A percentile compares a stretch with the other conserved stretches of the same genome.
phyloP scores from a whole-genome alignment of 30 jellyfish, hydroid and myxozoan species.

The Euphysa ruthae region DNA sequence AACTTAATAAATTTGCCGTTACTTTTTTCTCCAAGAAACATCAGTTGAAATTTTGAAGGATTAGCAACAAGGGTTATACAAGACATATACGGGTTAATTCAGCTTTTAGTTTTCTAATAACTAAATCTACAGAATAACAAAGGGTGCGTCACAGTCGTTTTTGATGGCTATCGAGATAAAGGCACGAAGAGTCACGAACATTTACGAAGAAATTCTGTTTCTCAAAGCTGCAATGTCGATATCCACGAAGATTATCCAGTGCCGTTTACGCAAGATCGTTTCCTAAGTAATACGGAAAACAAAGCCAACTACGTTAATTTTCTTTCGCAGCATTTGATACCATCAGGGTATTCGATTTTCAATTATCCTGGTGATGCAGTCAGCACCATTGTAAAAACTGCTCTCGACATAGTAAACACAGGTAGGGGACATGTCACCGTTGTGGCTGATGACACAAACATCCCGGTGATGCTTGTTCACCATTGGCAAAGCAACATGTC shows the following conservation, averaged over 20 bases:
- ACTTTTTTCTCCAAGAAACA: too few relatives aligned
- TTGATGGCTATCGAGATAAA: constrained; percentile 24
- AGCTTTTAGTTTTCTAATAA: too few relatives aligned
- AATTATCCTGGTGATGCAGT: too few relatives aligned
- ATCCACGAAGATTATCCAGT: constrained; percentile 9
- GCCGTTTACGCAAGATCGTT: constrained; percentile 28
- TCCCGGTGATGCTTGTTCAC: constrained; percentile 8
- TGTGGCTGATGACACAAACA: constrained; percentile 21
- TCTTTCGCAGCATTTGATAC: too few relatives aligned
- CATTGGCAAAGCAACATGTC: constrained; percentile 5
- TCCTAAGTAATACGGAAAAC: constrained; percentile 6
- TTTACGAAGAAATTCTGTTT: not conserved
- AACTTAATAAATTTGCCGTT: too few relatives aligned
- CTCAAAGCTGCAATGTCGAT: constrained; percentile 14
- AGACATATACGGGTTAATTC: not conserved
- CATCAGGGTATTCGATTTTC: too few relatives aligned
- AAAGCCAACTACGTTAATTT: too few relatives aligned
- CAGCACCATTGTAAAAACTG: too few relatives aligned
- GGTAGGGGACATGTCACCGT: too few relatives aligned
- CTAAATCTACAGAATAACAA: not conserved
- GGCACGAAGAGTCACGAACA: constrained; percentile 30
- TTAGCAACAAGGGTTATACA: constrained; percentile 1
- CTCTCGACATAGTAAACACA: too few relatives aligned
- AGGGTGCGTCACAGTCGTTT: constrained; percentile 5
- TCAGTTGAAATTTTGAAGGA: too few relatives aligned